Base-by-base conservation (phyloP, 2,113 vertebrate genomes). In the Larimichthys polyactis region DNA sequence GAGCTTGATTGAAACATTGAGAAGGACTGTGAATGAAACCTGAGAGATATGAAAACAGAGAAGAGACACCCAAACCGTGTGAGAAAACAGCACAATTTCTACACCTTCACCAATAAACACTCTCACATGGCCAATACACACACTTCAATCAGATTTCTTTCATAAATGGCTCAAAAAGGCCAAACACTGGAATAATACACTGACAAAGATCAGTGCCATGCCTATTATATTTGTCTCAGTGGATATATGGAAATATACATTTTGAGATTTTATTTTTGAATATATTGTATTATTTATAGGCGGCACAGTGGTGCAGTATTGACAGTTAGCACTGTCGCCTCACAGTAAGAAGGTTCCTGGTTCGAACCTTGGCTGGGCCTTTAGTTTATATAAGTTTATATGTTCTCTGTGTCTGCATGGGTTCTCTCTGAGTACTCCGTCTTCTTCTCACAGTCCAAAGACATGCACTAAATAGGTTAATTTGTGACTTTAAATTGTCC, bases 21-120 rank as follows among this genome's bases (percentile, higher is more conserved):
- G 64, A 78, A 65, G 54, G 63, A 74, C 32, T 29, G 10, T 44
- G 68, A 43, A 16, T 59, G 82, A 84, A 87, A 89, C 71, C 57
- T 32, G 66, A 87, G 76, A 70, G n/a, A 48, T 7, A 2, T 64
- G 74, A 75, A 81, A 83, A 29, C 3, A 16, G 75, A 79, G 77
- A 64, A n/a, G 16, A n/a, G 75, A 79, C 57, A 82, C n/a, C 57
- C 40, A 73, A 75, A 82, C 79, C 20, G 10, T 70, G 71, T 79
- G 88, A 74, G 75, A 80, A 85, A 57, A 86, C 59, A 58, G 46
- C 24, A 55, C 68, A 7, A 36, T 59, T n/a, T 40, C 55, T 16
- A 46, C 11, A 59, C 15, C 44, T 44, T 51, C 43, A 48, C n/a
- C 32, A 27, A 70, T 20, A 44, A 8, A 52, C 3, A 52, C 19